Conservation (phyloP, 1,140 invertebrate genomes). For the Drosophila ironensis region DNA sequence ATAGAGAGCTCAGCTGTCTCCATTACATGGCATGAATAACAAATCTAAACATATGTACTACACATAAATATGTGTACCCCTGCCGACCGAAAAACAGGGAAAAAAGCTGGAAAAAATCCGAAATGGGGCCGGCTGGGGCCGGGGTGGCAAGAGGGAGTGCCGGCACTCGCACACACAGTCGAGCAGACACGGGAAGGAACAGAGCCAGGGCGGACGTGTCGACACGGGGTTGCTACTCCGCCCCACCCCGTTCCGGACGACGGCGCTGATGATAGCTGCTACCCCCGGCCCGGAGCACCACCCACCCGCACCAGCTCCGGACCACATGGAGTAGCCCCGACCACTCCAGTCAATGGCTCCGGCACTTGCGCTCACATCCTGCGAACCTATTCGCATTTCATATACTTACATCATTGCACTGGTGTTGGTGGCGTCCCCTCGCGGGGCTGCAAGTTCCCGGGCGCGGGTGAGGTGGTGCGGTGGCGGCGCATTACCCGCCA, state of each 20-base stretch:
- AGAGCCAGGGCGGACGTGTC: slow-evolving; percentile 36
- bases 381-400: slow-evolving; percentile 82
- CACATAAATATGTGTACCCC: slow-evolving; percentile 54
- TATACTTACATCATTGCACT: slow-evolving; percentile 81
- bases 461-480: background rate
- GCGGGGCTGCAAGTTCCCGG: slow-evolving; percentile 3
- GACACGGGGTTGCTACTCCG: slow-evolving; percentile 40
- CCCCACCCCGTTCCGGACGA: slow-evolving; percentile 24
- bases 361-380: slow-evolving; percentile 73
- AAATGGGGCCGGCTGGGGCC: no score
- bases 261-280: slow-evolving; percentile 58
- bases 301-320: background rate
- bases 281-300: slow-evolving; percentile 2
- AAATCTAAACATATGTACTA: slow-evolving; percentile 79
- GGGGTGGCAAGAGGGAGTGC: background rate
- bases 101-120: slow-evolving; percentile 24
- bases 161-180: slow-evolving; percentile 18
- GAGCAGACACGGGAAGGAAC: slow-evolving; percentile 31
- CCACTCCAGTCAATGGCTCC: slow-evolving; percentile 56
- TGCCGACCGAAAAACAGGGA: slow-evolving; percentile 20
- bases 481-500: no score
- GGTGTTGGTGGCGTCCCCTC: slow-evolving; percentile 63
- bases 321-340: background rate
- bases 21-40: slow-evolving; percentile 64
- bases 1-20: slow-evolving; percentile 37